Conservation (phyloP, 2,113 vertebrate species). For the Tenebrosternarchus preto region DNA sequence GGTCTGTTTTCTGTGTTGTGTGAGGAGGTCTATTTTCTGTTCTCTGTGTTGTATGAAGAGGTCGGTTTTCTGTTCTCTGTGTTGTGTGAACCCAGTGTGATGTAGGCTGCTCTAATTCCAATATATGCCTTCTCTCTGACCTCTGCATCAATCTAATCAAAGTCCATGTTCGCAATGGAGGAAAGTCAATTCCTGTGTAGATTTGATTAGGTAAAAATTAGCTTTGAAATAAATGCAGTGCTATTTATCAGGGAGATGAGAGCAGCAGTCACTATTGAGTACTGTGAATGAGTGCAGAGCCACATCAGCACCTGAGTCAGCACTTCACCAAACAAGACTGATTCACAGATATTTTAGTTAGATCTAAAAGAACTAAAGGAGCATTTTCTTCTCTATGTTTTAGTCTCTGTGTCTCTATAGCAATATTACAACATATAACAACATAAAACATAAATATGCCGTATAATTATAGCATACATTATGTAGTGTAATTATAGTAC, state of each 20-base stretch:
- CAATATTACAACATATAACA: too few species aligned
- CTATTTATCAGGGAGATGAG: slow-evolving; percentile 72
- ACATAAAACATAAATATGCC: too few species aligned
- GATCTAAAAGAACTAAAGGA: background rate
- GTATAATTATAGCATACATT: too few species aligned
- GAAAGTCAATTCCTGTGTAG: slow-evolving; percentile 68
- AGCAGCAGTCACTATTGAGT: slow-evolving; percentile 68
- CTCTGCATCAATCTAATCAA: slow-evolving; percentile 59
- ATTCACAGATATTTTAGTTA: slow-evolving; percentile 55
- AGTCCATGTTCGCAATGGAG: slow-evolving; percentile 62
- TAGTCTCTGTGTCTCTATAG: background rate
- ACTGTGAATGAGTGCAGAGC: slow-evolving; percentile 72
- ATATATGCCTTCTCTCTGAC: background rate
- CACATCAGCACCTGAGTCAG: slow-evolving; percentile 65
- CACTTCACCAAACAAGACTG: slow-evolving; percentile 68
- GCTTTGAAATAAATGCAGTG: slow-evolving; percentile 73
- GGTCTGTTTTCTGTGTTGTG: too few species aligned
- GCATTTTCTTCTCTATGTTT: background rate
- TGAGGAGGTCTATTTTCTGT: too few species aligned
- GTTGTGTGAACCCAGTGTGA: too few species aligned
- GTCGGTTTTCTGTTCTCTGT: too few species aligned
- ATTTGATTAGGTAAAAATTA: slow-evolving; percentile 71
- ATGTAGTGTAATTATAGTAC: too few species aligned
- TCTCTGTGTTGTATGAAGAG: too few species aligned
- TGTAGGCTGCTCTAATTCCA: too few species aligned